Base-by-base conservation (phyloP, 1,140 invertebrate genomes). In the Odontomachus brunneus region DNA sequence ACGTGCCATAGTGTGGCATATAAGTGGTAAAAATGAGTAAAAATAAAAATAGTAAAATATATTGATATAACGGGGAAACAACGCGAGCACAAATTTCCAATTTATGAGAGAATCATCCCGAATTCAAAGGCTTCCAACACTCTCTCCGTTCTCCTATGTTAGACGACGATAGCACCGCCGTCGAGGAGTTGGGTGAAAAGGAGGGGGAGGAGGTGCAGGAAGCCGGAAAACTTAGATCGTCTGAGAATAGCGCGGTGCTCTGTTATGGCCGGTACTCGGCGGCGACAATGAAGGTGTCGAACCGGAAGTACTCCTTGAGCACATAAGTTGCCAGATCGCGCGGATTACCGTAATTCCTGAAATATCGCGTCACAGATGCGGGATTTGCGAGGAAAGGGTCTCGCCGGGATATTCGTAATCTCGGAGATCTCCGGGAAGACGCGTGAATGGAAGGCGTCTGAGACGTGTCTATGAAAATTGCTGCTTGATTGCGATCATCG, bases 341-440 rank as follows among this genome's bases (percentile, higher is more conserved):
- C 11, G 55, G 55, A 74, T 74, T 74, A 48, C 22, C 55, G 22
- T 73, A 73, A 73, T 44, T 59, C 53, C 55, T 14, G 53, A 60
- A 74, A 74, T 74, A 74, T 74, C 44, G 55, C 12, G 33, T 48
- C 55, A 26, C 22, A 48, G 11, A 60, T 59, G 19, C 12, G 71
- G 55, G 22, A 48, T 60, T 38, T 74, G 33, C 17, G 33, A 22
- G 17, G 17, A 44, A 60, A 48, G 17, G 24, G 38, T 17, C 71
- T 74, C 51, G 15, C 17, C 17, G 17, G 12, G 48, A 60, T 60
- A 57, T 17, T 53, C 17, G 55, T 59, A 74, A 74, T 60, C 55
- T 74, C 11, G 29, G 14, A 5, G 7, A 44, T 44, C 15, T 38
- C 38, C 4, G 33, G 17, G 22, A 74, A 74, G 33, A 7, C 33